phyloP scores from a whole-genome alignment of 2,797 vertebrate species.

The Varecia variegata region DNA sequence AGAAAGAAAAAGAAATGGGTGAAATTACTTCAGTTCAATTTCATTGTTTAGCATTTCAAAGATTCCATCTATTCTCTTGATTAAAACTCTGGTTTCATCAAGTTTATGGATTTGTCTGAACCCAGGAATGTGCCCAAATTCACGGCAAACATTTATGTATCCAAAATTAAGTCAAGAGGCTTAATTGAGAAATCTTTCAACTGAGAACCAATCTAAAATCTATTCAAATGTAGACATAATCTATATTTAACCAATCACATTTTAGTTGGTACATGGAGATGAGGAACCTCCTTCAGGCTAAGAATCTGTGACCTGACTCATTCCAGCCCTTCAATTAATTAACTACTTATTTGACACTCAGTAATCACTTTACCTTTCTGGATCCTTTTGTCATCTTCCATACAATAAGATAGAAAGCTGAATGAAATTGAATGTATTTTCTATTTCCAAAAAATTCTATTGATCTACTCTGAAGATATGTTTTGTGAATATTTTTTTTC shows the following conservation, averaged over 20 bases:
- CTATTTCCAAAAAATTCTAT: not conserved
- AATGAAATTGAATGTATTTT: not conserved
- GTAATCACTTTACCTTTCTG: not conserved
- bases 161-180: conserved; percentile 33
- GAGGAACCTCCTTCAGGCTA: not conserved
- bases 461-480: not conserved
- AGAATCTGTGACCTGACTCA: not conserved
- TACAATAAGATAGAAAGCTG: not conserved
- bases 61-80: not conserved
- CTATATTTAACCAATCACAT: not conserved
- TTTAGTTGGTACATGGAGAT: not conserved
- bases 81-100: not conserved
- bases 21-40: conserved; percentile 19
- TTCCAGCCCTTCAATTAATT: not conserved
- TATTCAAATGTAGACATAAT: conserved; percentile 27
- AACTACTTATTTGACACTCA: not conserved
- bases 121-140: conserved; percentile 3
- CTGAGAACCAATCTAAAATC: not conserved
- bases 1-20: not conserved
- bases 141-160: conserved; percentile 33
- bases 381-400: not conserved
- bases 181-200: conserved; percentile 35
- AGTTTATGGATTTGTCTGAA: conserved; percentile 37
- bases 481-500: not conserved
- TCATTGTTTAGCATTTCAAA: conserved; percentile 64